Evolutionary conservation across 2,113 vertebrate species (phyloP), one percentile per base, ranked within the genome.

Genomic region (Datnioides undecimradiatus): DNA sequence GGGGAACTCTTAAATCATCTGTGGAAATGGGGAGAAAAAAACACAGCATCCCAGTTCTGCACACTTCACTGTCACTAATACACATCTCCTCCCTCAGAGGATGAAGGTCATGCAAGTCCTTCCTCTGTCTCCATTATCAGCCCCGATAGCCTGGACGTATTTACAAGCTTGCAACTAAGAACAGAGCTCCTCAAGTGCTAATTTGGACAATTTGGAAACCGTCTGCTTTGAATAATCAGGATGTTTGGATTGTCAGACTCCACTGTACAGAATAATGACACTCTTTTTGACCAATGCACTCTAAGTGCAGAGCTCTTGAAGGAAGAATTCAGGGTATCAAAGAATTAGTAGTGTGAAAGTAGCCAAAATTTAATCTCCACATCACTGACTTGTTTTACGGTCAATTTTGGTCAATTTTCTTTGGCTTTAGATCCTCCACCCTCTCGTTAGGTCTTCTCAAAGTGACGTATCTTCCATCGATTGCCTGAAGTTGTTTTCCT

Each of bases 1-100:
- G 31, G 73, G 79, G 79, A 81, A 66, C 55, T 85, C 58, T 84
- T 90, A 85, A 89, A 87, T 90, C 87, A 83, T 70, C 63, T 19
- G 10, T 43, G 7, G 68, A 75, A 66, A 70, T 27, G 31, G 33
- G 38, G n/a, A 29, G 16, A 36, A 46, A 40, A 1, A 41, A 73
- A 36, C 17, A 23, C 16, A 10, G n/a, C 16, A 1, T 52, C 71
- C 34, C 16, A 34, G 14, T 43, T 65, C 2, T 64, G 38, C 66
- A 66, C 54, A 68, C 59, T 70, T 58, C 52, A 45, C 68, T 38
- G 54, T 19, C 48, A 66, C 29, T 69, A 25, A 21, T 29, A 54
- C 65, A 63, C 9, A 31, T 23, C 52, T 73, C 59, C 58, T n/a
- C n/a, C 49, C 41, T 45, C 3, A 31, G 52, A 81, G 54, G 23